Conservation (phyloP, 64 coral and sea anemone species). For the Acropora yongei region DNA sequence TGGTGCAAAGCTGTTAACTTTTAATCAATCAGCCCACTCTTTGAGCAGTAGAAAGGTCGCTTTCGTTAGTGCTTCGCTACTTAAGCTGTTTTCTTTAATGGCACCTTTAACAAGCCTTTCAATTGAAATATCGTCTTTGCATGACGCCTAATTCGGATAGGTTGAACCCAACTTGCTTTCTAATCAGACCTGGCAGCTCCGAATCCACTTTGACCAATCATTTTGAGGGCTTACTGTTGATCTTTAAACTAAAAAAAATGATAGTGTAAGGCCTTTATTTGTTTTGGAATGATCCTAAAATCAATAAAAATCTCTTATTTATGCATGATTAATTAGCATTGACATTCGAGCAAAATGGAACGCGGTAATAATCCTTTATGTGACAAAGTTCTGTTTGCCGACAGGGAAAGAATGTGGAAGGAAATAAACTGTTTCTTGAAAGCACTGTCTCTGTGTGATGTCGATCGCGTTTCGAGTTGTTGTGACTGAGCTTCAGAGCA, state of each 20-base stretch:
- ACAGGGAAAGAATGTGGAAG: not conserved
- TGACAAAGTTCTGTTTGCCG: not conserved
- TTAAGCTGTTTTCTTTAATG: too few species aligned
- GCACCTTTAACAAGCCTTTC: too few species aligned
- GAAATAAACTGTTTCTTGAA: not conserved
- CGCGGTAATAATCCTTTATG: not conserved
- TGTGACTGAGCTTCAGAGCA: too few species aligned
- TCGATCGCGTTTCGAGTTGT: too few species aligned
- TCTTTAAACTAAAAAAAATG: not conserved
- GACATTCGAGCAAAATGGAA: not conserved
- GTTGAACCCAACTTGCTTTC: not conserved
- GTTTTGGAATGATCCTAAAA: not conserved
- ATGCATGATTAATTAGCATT: not conserved
- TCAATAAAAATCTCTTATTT: not conserved
- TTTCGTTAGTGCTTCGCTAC: too few species aligned
- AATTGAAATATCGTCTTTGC: too few species aligned
- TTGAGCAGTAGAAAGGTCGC: too few species aligned
- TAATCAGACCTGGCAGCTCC: not conserved
- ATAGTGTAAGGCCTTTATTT: not conserved
- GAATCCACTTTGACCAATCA: not conserved
- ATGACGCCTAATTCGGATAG: not conserved
- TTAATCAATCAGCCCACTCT: too few species aligned
- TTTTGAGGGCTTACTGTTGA: not conserved
- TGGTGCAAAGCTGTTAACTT: too few species aligned
- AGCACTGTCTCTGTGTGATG: not conserved